Conservation (phyloP, 2,113 vertebrate species). For the Gobiocypris rarus region DNA sequence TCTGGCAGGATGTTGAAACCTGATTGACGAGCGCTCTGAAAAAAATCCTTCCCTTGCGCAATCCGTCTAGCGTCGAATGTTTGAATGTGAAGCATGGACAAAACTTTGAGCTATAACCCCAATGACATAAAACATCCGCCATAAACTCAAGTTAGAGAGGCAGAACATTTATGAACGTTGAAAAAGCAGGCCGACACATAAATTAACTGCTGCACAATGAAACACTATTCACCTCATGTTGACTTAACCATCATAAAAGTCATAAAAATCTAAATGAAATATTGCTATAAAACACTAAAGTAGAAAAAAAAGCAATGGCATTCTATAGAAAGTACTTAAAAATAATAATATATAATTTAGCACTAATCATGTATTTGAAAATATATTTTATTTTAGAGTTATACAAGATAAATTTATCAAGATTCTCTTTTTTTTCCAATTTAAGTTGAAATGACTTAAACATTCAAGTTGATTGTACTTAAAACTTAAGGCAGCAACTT, state of each 20-base stretch:
- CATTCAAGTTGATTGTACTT: no score
- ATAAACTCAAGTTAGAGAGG: constrained; percentile 1
- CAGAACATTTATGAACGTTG: background rate
- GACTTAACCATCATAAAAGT: background rate
- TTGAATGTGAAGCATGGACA: background rate
- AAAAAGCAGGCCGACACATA: background rate
- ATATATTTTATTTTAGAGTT: no score
- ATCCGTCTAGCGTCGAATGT: background rate
- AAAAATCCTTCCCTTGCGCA: background rate
- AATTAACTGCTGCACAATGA: background rate
- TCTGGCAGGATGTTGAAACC: background rate
- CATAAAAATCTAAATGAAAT: background rate
- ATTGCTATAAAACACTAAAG: background rate
- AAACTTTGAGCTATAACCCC: background rate
- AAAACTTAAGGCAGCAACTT: no score
- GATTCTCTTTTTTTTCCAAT: no score
- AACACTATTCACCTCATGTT: background rate
- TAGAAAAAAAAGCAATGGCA: background rate
- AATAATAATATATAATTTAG: no score
- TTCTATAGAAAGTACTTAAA: background rate
- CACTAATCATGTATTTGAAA: no score
- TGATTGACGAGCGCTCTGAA: background rate
- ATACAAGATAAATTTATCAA: no score
- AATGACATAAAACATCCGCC: background rate
- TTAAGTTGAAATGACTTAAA: no score